phyloP scores from a whole-genome alignment of 2,113 vertebrate genomes.

The Platichthys stellatus region DNA sequence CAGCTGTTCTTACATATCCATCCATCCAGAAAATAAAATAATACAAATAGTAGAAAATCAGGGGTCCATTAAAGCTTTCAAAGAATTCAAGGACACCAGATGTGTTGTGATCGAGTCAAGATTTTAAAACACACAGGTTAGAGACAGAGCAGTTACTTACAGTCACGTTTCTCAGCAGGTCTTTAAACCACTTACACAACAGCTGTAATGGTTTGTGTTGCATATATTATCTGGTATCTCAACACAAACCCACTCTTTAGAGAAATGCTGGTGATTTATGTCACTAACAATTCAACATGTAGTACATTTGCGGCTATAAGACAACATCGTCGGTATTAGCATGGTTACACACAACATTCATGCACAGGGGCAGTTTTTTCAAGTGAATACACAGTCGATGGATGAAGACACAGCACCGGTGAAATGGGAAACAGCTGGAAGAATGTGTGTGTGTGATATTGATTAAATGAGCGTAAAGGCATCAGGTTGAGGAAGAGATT shows the following conservation, averaged over 20 bases:
- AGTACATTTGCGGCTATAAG: not conserved
- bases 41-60: not conserved
- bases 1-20: too few species aligned
- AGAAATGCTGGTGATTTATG: not conserved
- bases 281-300: too few species aligned
- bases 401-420: not conserved
- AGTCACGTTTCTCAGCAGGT: not conserved
- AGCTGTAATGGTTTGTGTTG: not conserved
- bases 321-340: not conserved
- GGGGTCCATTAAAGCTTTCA: not conserved
- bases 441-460: not conserved
- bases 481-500: not conserved
- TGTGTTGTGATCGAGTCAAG: not conserved
- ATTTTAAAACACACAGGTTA: not conserved
- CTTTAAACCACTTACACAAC: not conserved
- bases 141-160: not conserved
- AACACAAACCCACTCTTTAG: too few species aligned
- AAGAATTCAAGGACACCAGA: not conserved
- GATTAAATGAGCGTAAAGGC: not conserved
- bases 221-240: not conserved
- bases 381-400: not conserved
- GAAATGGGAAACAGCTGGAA: conserved; percentile 5
- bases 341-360: not conserved
- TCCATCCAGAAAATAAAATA: not conserved
- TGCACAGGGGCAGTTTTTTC: not conserved